Conservation (phyloP, 2,113 vertebrate species). For the Macaca mulatta region DNA sequence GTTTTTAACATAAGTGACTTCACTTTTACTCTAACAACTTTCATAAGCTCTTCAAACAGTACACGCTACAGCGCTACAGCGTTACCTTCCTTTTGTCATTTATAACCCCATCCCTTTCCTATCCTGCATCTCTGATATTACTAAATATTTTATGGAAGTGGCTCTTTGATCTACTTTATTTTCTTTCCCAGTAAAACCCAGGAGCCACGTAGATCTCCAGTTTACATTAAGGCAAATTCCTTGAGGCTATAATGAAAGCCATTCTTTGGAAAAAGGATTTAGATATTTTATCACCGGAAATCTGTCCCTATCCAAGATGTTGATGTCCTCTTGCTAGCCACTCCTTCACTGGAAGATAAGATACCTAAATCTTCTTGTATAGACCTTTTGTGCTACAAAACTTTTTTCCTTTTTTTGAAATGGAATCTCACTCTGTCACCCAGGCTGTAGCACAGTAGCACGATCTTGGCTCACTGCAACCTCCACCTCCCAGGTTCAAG, state of each 20-base stretch:
- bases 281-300: not conserved
- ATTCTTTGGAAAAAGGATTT: slow-evolving; percentile 20
- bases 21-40: not conserved
- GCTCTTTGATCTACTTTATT: not conserved
- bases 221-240: not conserved
- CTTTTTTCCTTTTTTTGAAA: too few relatives aligned
- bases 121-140: not conserved
- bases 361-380: not conserved
- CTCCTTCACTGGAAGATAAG: not conserved
- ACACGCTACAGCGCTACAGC: not conserved
- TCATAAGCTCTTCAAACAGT: not conserved
- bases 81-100: not conserved
- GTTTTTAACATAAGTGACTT: not conserved
- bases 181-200: not conserved
- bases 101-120: not conserved
- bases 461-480: too few relatives aligned
- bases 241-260: not conserved
- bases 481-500: too few relatives aligned
- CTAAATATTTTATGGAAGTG: not conserved
- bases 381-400: not conserved
- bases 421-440: too few relatives aligned
- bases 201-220: not conserved
- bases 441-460: too few relatives aligned
- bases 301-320: not conserved
- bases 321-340: not conserved